Conservation (phyloP, 2,888 invertebrate species). For the Clepsis dumicolana region DNA sequence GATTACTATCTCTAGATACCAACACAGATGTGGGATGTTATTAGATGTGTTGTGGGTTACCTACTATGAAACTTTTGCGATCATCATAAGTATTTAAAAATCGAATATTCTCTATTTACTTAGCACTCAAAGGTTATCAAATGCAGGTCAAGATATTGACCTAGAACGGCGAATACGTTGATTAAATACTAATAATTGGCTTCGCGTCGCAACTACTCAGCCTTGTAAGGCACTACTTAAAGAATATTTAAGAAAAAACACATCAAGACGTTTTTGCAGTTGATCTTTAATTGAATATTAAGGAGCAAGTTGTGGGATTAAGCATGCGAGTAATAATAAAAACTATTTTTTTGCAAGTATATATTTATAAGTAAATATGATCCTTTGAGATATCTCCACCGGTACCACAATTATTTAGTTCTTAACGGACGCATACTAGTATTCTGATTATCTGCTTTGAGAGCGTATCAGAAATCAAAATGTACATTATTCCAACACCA, state of each 20-base stretch:
- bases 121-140: conserved; percentile 60
- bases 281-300: background rate
- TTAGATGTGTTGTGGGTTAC: background rate
- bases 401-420: too few relatives aligned
- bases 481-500: background rate
- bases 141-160: conserved; percentile 57
- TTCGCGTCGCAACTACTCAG: conserved; percentile 51
- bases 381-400: background rate
- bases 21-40: conserved; percentile 11
- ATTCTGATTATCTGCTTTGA: background rate
- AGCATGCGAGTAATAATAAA: too few relatives aligned
- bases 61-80: too few relatives aligned
- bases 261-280: background rate
- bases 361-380: too few relatives aligned
- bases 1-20: conserved; percentile 9
- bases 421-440: background rate
- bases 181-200: conserved; percentile 49
- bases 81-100: too few relatives aligned
- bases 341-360: too few relatives aligned
- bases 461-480: background rate
- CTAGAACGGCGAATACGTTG: conserved; percentile 51
- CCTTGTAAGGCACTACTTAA: conserved; percentile 52
- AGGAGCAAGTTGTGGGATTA: background rate
- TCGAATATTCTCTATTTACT: conserved; percentile 17
- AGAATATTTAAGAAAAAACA: conserved; percentile 5